Evolutionary conservation across 2,888 invertebrate genomes (phyloP).

Genomic region (Mesoligia furuncula): DNA sequence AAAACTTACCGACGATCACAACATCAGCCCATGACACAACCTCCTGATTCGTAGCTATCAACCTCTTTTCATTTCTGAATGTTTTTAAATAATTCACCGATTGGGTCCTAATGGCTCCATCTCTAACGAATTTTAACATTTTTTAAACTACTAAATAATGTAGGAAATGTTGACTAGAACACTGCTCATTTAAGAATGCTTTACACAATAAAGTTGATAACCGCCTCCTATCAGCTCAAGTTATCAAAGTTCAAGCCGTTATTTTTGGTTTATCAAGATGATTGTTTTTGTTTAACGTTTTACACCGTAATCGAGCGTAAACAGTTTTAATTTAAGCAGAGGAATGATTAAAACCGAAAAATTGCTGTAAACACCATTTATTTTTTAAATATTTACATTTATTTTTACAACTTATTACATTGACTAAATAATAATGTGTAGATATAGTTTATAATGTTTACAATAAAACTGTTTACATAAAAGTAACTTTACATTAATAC

Average conservation of each 20-base stretch:
- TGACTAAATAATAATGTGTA: constrained; percentile 31
- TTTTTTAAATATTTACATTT: constrained; percentile 57
- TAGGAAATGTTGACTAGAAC: constrained; percentile 38
- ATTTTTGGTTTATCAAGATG: constrained; percentile 68
- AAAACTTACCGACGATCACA: constrained; percentile 92
- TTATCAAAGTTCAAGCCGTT: constrained; percentile 70
- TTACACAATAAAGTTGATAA: constrained; percentile 35
- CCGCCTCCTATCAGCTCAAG: constrained; percentile 49
- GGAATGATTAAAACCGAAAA: constrained; percentile 17
- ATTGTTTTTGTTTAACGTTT: constrained; percentile 43
- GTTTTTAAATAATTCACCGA: constrained; percentile 76
- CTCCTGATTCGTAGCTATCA: constrained; percentile 74
- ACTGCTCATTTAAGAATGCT: constrained; percentile 50
- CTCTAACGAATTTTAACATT: constrained; percentile 84
- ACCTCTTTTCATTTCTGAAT: constrained; percentile 70
- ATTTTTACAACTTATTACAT: constrained; percentile 35
- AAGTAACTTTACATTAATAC: constrained; percentile 13
- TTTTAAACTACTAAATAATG: constrained; percentile 33
- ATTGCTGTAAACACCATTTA: constrained; percentile 49
- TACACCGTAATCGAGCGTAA: constrained; percentile 19
- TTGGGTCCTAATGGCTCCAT: constrained; percentile 73
- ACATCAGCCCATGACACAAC: constrained; percentile 92
- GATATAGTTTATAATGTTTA: constrained; percentile 17
- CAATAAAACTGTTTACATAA: constrained; percentile 14
- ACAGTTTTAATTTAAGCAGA: constrained; percentile 16